Percentiles rank a stretch among this genome's conserved stretches.
Conservation (phyloP, 2,888 invertebrate genomes). For the Pasiphila rectangulata region DNA sequence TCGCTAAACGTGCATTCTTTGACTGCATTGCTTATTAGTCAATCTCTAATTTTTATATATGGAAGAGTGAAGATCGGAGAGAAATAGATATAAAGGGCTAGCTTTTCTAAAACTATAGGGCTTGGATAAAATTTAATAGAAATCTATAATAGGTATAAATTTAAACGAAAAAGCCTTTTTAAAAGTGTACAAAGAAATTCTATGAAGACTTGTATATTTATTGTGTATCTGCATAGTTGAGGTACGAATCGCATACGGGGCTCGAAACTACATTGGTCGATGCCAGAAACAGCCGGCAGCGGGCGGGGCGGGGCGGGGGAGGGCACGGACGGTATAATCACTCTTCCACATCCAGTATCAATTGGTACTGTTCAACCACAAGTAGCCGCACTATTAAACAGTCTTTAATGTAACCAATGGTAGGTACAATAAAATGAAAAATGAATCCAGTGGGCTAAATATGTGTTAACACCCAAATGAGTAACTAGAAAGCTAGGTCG, state of each 20-base stretch:
- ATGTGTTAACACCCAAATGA: slow-evolving; percentile 71
- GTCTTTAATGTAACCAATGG: slow-evolving; percentile 44
- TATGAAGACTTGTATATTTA: slow-evolving; percentile 43
- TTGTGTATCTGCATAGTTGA: slow-evolving; percentile 40
- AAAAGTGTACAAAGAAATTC: slow-evolving; percentile 22
- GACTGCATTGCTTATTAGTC: slow-evolving; percentile 49
- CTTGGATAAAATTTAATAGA: slow-evolving; percentile 40
- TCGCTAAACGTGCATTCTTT: slow-evolving; percentile 70
- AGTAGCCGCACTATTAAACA: slow-evolving; percentile 63
- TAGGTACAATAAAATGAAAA: slow-evolving; percentile 26
- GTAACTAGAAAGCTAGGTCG: slow-evolving; percentile 62
- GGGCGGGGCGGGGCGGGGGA: slow-evolving; percentile 31
- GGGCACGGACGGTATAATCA: slow-evolving; percentile 53
- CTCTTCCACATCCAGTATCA: slow-evolving; percentile 78
- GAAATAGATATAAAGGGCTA: slow-evolving; percentile 56
- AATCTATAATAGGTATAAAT: slow-evolving; percentile 26
- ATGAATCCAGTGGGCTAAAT: slow-evolving; percentile 54
- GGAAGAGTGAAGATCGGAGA: slow-evolving; percentile 77
- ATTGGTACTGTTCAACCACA: slow-evolving; percentile 65
- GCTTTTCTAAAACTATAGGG: slow-evolving; percentile 55
- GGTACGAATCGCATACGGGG: slow-evolving; percentile 29
- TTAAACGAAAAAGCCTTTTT: slow-evolving; percentile 25
- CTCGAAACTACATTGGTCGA: slow-evolving; percentile 29
- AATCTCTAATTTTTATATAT: slow-evolving; percentile 67
- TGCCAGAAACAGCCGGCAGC: slow-evolving; percentile 34